A percentile compares a stretch with the other conserved stretches of the same genome.
These are phyloP conservation scores for Sus scrofa DNA, from an alignment of 2,113 vertebrate genomes.

Conservation along the genomic window T2T-Sscrofa CM000829.6:17457001-17457500, in stretches of 20 bases:
- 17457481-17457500: background rate
- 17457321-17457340: no score
- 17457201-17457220: background rate
- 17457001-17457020: no score
- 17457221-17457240: background rate
- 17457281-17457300: no score
- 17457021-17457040: no score
- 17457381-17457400: background rate
- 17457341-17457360: no score
- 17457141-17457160: background rate
- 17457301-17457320: no score
- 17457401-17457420: background rate
- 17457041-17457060: no score
- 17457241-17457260: background rate
- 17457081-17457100: no score
- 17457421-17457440: background rate
- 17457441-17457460: background rate
- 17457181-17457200: rapidly evolving
- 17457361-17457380: no score
- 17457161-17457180: background rate
- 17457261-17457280: no score
- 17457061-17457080: no score
- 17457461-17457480: background rate
- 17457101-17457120: no score
- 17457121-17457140: background rate